Conservation (phyloP, 2,113 vertebrate species). For the Dromiciops gliroides region DNA sequence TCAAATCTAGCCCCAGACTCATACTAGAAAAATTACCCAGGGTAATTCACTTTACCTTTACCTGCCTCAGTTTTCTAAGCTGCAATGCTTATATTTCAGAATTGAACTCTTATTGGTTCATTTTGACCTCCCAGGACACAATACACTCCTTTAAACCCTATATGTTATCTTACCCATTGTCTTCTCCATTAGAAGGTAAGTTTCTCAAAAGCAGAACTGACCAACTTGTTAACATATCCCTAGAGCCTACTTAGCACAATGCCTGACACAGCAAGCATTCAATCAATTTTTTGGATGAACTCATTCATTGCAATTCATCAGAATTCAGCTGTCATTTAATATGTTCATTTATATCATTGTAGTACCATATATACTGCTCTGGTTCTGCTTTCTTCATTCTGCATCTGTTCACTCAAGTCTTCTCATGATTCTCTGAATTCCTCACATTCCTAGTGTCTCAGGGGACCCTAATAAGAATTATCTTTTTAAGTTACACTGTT, state of each 20-base stretch:
- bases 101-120: neutral
- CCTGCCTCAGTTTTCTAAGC: neutral
- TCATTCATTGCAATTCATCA: neutral
- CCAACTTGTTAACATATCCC: neutral
- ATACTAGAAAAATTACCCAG: neutral
- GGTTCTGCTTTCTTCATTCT: neutral
- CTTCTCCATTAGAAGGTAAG: neutral
- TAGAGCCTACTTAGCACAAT: neutral
- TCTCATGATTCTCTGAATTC: neutral
- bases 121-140: neutral
- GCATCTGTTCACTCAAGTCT: neutral
- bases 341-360: neutral
- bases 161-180: neutral
- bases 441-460: neutral
- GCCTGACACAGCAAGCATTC: neutral
- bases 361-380: neutral
- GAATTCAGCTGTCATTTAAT: neutral
- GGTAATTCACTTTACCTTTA: no score
- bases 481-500: neutral
- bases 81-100: neutral
- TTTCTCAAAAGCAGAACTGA: neutral
- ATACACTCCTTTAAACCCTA: neutral
- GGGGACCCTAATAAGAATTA: neutral
- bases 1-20: neutral
- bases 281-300: neutral